Evolutionary conservation across 2,797 vertebrate genomes (phyloP).

Genomic region (Gallinago solitaria): DNA sequence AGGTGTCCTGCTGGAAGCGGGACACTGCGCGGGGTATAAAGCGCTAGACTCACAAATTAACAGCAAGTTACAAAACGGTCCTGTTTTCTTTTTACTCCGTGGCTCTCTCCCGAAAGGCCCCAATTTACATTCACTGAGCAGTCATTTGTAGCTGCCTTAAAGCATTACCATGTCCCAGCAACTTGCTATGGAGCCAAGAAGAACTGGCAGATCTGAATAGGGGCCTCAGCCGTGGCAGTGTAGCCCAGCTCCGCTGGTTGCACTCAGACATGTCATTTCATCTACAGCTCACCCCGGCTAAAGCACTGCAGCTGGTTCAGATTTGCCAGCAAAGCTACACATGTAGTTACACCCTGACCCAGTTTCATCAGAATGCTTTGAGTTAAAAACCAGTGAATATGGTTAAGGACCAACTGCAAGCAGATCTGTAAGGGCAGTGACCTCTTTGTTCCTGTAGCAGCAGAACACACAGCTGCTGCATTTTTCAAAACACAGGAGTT

Average conservation of each 20-base stretch:
- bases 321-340: constrained; percentile 47
- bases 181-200: constrained; percentile 42
- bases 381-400: constrained; percentile 42
- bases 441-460: constrained; percentile 60
- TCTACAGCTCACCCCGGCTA: constrained; percentile 14
- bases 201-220: constrained; percentile 42
- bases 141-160: constrained; percentile 43
- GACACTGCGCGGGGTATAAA: background rate
- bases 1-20: background rate
- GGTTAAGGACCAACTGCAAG: constrained; percentile 42
- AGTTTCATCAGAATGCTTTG: constrained; percentile 47
- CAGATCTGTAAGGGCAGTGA: constrained; percentile 41
- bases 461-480: constrained; percentile 71
- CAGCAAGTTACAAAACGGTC: background rate
- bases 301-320: constrained; percentile 45
- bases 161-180: constrained; percentile 34
- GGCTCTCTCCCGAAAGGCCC: background rate
- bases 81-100: background rate
- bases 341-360: constrained; percentile 58
- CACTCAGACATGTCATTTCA: constrained; percentile 45
- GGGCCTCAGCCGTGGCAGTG: constrained; percentile 29
- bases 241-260: background rate
- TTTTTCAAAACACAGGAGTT: constrained; percentile 69
- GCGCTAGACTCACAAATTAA: background rate
- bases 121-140: constrained; percentile 49